phyloP scores from a whole-genome alignment of 1,140 invertebrate species.

The Thaumetopoea pityocampa region DNA sequence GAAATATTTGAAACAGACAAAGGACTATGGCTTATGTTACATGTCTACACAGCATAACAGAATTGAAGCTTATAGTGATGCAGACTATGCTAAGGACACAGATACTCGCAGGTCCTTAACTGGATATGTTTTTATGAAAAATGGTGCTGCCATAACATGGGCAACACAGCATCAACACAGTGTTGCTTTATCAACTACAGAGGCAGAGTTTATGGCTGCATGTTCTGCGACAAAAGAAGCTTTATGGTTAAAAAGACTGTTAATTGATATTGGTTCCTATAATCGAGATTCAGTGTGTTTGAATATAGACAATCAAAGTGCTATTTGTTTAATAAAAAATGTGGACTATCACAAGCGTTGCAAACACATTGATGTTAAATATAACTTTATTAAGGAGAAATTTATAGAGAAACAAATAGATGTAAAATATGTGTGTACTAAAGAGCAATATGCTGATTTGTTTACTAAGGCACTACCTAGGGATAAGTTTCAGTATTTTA shows the following conservation, averaged over 20 bases:
- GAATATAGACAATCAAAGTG: slow-evolving; percentile 27
- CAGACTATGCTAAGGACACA: slow-evolving; percentile 25
- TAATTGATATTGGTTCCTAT: slow-evolving; percentile 24
- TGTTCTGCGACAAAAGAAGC: not conserved
- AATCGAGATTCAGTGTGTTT: slow-evolving; percentile 22
- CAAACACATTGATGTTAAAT: slow-evolving; percentile 28
- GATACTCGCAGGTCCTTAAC: slow-evolving; percentile 34
- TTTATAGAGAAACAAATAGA: slow-evolving; percentile 30
- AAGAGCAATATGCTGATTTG: slow-evolving; percentile 28
- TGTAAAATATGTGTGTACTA: slow-evolving; percentile 39
- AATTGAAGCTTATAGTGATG: slow-evolving; percentile 33
- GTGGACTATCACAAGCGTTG: slow-evolving; percentile 21
- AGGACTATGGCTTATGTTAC: slow-evolving; percentile 28
- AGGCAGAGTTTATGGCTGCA: too few relatives aligned
- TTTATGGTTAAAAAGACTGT: slow-evolving; percentile 36
- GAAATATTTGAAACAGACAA: slow-evolving; percentile 39
- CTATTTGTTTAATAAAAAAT: slow-evolving; percentile 33
- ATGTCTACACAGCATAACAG: slow-evolving; percentile 11
- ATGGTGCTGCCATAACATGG: slow-evolving; percentile 50
- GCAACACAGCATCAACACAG: slow-evolving; percentile 53
- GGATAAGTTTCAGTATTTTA: slow-evolving; percentile 17
- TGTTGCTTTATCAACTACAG: slow-evolving; percentile 60
- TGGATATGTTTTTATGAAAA: slow-evolving; percentile 43
- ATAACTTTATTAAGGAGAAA: slow-evolving; percentile 25
- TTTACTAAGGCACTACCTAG: slow-evolving; percentile 23